phyloP scores from a whole-genome alignment of 2,888 invertebrate genomes.

The Drosophila nr. fundita region DNA sequence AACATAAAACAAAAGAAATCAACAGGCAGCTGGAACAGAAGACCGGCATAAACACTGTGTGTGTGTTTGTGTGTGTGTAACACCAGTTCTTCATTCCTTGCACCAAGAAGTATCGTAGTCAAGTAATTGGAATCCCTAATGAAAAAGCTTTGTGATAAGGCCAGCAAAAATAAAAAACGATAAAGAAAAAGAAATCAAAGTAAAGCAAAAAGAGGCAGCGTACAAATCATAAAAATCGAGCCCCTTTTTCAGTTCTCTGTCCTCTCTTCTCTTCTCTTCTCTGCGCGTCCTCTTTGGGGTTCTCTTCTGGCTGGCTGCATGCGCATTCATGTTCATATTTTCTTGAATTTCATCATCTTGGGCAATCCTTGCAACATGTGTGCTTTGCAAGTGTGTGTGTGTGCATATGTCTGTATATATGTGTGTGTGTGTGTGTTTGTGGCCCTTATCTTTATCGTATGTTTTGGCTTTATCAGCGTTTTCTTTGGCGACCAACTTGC shows the following conservation, averaged over 20 bases:
- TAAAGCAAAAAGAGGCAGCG: slow-evolving; percentile 47
- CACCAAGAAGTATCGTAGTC: slow-evolving; percentile 15
- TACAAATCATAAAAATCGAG: slow-evolving; percentile 69
- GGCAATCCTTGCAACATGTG: slow-evolving; percentile 58
- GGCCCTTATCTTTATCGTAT: slow-evolving; percentile 30
- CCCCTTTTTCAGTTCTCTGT: slow-evolving; percentile 58
- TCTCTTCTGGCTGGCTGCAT: slow-evolving; percentile 49
- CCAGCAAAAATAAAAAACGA: slow-evolving; percentile 14
- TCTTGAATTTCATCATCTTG: slow-evolving; percentile 69
- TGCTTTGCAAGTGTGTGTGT: not conserved
- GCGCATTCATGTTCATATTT: slow-evolving; percentile 65
- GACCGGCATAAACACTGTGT: not conserved
- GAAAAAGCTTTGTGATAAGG: slow-evolving; percentile 59
- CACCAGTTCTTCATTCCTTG: not conserved
- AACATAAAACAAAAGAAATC: slow-evolving; percentile 39
- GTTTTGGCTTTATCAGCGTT: slow-evolving; percentile 25
- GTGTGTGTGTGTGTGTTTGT: not conserved
- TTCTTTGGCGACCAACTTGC: slow-evolving; percentile 5
- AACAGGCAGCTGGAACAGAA: slow-evolving; percentile 49
- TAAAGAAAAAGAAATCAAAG: slow-evolving; percentile 34
- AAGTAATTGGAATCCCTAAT: slow-evolving; percentile 69
- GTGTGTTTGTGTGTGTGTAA: not conserved
- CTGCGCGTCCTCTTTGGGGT: slow-evolving; percentile 12
- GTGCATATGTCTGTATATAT: too few species aligned
- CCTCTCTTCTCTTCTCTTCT: slow-evolving; percentile 16